Base-by-base conservation (phyloP, 2,888 invertebrate genomes). In the Eupeodes luniger region DNA sequence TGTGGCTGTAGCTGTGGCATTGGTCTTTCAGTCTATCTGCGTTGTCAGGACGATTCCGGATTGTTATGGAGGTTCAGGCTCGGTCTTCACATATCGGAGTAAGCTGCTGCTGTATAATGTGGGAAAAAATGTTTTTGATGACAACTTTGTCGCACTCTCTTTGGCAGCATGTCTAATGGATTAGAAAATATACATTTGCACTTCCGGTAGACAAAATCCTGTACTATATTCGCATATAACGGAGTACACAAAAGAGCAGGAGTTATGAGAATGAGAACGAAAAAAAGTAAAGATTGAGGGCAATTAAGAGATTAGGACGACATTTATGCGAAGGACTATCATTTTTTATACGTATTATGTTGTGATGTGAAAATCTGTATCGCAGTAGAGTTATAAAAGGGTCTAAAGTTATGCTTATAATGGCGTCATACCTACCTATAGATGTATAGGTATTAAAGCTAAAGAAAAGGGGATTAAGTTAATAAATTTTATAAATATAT, bases 101-200 rank as follows among this genome's bases (percentile, higher is more conserved):
- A 64, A 49, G 62, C 62, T 27, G 27, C 27, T 27, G 27, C 27
- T 67, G 16, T 53, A 14, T 57, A 61, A 82, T 78, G 78, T 75
- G 72, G 75, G 75, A 19, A 66, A 76, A 66, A 87, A 51, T 78
- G 75, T 75, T 78, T 83, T 49, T 64, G 78, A 69, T 40, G 74
- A 62, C n/a, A 62, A 70, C 64, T 62, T 75, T 51, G 70, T 67
- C 62, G 69, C 59, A 64, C 11, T 57, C 27, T 59, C 66, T 77
- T 72, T 79, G 62, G 51, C 67, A 69, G 77, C 81, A 78, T 85
- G 78, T 57, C 88, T 88, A 88, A 88, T 88, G 88, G 88, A 88
- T 88, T 88, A 85, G 88, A 88, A 88, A 88, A 88, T 85, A 85
- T 88, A 85, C 85, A 88, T 85, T 88, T 88, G 74, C 85, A 77